Percentiles rank a stretch among this genome's conserved stretches.
phyloP scores from a whole-genome alignment of 2,113 vertebrate genomes.

The Petaurus breviceps region DNA sequence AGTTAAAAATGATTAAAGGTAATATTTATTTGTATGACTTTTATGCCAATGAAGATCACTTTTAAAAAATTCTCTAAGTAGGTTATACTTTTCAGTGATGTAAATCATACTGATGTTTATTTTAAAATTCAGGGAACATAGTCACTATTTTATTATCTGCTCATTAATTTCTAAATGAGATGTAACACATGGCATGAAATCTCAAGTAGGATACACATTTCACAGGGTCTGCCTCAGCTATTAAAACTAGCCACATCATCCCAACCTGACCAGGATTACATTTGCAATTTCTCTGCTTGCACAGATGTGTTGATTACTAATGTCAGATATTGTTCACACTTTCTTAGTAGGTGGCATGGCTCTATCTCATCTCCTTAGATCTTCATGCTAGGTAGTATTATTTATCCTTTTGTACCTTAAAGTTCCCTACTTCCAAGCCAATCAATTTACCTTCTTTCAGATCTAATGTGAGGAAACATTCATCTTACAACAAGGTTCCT shows the following conservation, averaged over 20 bases:
- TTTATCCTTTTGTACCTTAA: conserved; percentile 1
- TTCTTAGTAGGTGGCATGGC: neutral
- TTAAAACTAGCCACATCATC: conserved; percentile 14
- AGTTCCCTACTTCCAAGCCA: neutral
- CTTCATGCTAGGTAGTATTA: neutral
- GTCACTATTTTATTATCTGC: neutral
- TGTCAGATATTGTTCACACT: neutral
- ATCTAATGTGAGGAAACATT: neutral
- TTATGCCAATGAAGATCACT: neutral
- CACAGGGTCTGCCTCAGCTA: neutral
- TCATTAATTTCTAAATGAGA: neutral
- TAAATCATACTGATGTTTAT: neutral
- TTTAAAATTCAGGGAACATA: neutral
- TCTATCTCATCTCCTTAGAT: conserved; percentile 22
- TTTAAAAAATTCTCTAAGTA: neutral
- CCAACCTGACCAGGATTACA: neutral
- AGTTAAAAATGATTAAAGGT: neutral
- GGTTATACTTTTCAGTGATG: neutral
- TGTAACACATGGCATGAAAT: neutral
- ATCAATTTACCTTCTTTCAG: neutral
- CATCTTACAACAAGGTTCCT: conserved; percentile 12
- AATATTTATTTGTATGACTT: neutral
- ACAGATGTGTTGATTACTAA: neutral
- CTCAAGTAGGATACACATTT: conserved; percentile 9
- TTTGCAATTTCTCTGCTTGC: neutral